Percentiles rank a stretch among this genome's conserved stretches.
Evolutionary conservation across 2,797 vertebrate genomes (phyloP).

Genomic region (Ceryle rudis): DNA sequence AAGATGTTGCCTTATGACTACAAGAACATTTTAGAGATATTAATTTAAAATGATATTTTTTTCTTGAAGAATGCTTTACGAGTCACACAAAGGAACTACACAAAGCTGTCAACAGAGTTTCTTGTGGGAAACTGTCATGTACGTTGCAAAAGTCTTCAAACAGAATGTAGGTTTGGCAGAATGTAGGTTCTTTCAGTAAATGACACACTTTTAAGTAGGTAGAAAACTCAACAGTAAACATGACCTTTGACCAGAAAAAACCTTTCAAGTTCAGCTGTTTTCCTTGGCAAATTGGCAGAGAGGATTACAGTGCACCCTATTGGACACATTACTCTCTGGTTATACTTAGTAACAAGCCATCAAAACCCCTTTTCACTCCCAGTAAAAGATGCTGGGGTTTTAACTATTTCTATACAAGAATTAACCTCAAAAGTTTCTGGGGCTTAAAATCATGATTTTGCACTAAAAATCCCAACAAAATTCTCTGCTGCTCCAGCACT

Average conservation of each 20-base stretch:
- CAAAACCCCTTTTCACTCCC: neutral
- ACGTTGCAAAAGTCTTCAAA: neutral
- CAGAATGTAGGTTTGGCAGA: neutral
- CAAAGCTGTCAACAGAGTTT: neutral
- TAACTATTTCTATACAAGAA: neutral
- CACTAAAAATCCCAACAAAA: neutral
- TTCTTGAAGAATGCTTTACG: neutral
- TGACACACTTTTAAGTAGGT: neutral
- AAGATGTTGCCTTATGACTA: neutral
- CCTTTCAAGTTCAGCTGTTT: neutral
- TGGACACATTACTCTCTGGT: neutral
- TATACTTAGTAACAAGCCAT: neutral
- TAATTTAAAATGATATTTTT: neutral
- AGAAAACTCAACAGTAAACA: neutral
- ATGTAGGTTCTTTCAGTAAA: neutral
- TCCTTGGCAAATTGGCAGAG: neutral
- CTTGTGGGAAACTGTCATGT: neutral
- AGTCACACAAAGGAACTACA: neutral
- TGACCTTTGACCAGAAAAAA: neutral
- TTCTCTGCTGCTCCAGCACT: neutral
- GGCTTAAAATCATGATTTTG: neutral
- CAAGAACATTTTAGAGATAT: neutral
- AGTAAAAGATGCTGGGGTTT: neutral
- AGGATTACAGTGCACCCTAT: neutral
- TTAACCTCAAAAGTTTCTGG: neutral